Evolutionary conservation across 2,888 invertebrate genomes (phyloP), one percentile per base, ranked within the genome.

Genomic region (Tipula confusa): DNA sequence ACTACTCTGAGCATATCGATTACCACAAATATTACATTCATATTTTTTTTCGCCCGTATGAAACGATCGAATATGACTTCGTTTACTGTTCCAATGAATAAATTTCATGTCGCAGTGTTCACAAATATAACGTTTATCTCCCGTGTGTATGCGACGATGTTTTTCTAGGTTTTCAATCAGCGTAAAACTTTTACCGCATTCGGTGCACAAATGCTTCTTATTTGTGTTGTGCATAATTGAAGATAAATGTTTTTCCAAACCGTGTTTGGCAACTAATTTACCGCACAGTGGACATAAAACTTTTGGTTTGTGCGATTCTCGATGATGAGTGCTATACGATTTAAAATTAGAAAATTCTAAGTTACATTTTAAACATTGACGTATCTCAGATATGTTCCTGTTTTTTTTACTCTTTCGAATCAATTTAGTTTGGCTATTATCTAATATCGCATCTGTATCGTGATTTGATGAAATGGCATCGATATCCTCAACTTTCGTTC

Each of bases 41-140:
- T 84, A 84, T 29, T 83, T 83, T 29, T 84, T 84, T n/a, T 85
- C 85, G 0, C 38, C 79, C n/a, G 84, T 85, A 43, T 85, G 85
- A 11, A 64, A 33, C 2, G 84, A 28, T 48, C 83, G 33, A 38
- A 84, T 83, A 80, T 85, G 85, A 80, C 82, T 81, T 31, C 84
- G 29, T 79, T 82, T 83, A 29, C 83, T 83, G 15, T 82, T 84
- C 85, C 85, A 85, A 38, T 85, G 85, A n/a, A 85, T 43, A 38
- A 85, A 85, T 18, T 84, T 83, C 18, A 81, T 64, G 0, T 81
- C 83, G 29, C 85, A 85, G 29, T 83, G 36, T 13, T 84, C 83
- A 43, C 85, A 85, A 33, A 6, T 48, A 28, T 84, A 85, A 31
- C 83, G 79, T 33, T 83, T 43, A 28, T 84, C 84, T 15, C 36